A percentile compares a stretch with the other conserved stretches of the same genome.
Evolutionary conservation across 2,888 invertebrate genomes (phyloP).

Genomic region (Drosophila mayaguana): DNA sequence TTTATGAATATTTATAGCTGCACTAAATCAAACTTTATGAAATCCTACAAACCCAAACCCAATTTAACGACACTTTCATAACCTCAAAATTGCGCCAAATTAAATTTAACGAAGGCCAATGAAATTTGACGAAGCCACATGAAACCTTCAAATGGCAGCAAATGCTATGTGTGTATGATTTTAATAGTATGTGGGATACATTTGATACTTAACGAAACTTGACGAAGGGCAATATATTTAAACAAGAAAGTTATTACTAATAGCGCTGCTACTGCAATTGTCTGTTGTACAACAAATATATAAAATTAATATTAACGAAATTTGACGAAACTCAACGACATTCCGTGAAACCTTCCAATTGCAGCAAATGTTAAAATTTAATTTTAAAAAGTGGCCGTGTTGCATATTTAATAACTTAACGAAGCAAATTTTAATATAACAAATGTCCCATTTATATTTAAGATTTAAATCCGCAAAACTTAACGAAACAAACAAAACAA

Average conservation of each 20-base stretch:
- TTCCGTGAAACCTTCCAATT: too few relatives aligned
- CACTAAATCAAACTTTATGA: not conserved
- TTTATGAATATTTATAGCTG: too few relatives aligned
- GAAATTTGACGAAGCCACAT: not conserved
- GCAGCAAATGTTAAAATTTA: rapidly evolving
- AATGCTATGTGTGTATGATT: not conserved
- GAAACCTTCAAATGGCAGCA: not conserved
- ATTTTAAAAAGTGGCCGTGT: not conserved
- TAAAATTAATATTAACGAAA: too few relatives aligned
- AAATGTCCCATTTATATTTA: rapidly evolving
- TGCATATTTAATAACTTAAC: slow-evolving; percentile 2
- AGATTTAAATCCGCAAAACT: not conserved
- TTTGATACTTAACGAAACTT: too few relatives aligned
- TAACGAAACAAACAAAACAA: slow-evolving; percentile 4
- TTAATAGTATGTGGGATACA: too few relatives aligned
- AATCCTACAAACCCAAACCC: not conserved
- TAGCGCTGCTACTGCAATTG: too few relatives aligned
- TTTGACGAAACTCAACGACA: too few relatives aligned
- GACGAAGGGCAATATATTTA: too few relatives aligned
- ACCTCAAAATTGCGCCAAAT: not conserved
- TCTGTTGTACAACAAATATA: too few relatives aligned
- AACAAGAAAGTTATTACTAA: too few relatives aligned
- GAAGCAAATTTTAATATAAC: not conserved
- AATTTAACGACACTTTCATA: not conserved
- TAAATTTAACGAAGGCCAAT: not conserved